These are phyloP conservation scores for Hybognathus amarus DNA, from an alignment of 2,797 vertebrate species.

Conservation along the genomic window DNA sequence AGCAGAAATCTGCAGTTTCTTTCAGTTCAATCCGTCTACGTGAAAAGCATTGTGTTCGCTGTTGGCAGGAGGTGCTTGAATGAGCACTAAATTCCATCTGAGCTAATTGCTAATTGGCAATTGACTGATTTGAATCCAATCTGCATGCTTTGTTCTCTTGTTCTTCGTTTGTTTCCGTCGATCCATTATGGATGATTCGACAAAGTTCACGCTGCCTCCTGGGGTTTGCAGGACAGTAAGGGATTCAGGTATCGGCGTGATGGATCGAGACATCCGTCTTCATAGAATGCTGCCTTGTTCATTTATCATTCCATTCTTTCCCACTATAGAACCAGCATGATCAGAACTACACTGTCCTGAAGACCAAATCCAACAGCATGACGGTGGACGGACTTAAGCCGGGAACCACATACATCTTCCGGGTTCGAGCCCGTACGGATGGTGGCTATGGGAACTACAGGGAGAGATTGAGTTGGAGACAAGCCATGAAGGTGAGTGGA, in stretches of 20 bases:
- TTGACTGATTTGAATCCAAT: constrained; percentile 49
- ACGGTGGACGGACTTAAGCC: constrained; percentile 86
- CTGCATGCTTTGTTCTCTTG: constrained; percentile 35
- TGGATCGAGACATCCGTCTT: not conserved
- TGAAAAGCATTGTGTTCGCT: constrained; percentile 31
- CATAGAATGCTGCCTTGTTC: not conserved
- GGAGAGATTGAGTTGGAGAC: constrained; percentile 87
- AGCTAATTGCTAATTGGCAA: constrained; percentile 46
- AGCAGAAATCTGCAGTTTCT: constrained; percentile 12
- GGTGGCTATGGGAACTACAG: constrained; percentile 83
- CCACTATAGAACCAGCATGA: constrained; percentile 80
- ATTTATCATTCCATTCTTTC: not conserved
- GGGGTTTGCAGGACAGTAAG: not conserved
- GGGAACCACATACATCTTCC: constrained; percentile 84
- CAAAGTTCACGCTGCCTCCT: constrained; percentile 8
- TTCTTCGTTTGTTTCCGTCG: constrained; percentile 28
- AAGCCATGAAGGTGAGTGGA: constrained; percentile 79
- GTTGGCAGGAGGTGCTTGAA: constrained; percentile 29
- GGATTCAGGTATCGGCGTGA: not conserved
- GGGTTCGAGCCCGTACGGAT: constrained; percentile 81
- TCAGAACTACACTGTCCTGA: constrained; percentile 86
- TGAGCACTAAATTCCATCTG: constrained; percentile 35
- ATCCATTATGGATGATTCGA: not conserved
- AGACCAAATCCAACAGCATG: constrained; percentile 86
- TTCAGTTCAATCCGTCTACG: not conserved